phyloP scores from a whole-genome alignment of 2,888 invertebrate genomes.

The Acronicta alni region DNA sequence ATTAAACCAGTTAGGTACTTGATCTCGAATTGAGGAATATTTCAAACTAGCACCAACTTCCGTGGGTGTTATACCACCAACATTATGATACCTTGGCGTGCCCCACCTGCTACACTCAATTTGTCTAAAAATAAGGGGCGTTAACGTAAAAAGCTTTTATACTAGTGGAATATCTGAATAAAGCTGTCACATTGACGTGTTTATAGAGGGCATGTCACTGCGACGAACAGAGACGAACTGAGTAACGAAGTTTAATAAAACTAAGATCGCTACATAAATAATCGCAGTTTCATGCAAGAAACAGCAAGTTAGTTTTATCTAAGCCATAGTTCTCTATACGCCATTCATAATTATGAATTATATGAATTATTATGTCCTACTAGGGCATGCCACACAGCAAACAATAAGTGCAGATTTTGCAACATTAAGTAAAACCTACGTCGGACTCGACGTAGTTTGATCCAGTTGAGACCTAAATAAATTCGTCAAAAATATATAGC shows the following conservation, averaged over 20 bases:
- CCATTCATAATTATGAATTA: too few species aligned
- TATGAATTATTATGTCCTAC: too few species aligned
- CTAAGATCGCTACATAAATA: too few species aligned
- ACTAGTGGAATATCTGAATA: conserved; percentile 56
- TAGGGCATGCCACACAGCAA: too few species aligned
- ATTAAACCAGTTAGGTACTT: not conserved
- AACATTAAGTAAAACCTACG: too few species aligned
- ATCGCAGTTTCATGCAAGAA: too few species aligned
- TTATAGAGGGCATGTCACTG: conserved; percentile 52
- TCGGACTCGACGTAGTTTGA: too few species aligned
- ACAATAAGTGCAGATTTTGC: too few species aligned
- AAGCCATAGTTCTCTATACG: too few species aligned
- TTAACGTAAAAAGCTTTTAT: conserved; percentile 55
- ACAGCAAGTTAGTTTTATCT: too few species aligned
- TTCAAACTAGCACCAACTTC: conserved; percentile 10
- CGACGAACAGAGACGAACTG: conserved; percentile 36
- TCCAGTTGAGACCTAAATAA: too few species aligned
- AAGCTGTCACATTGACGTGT: conserved; percentile 61
- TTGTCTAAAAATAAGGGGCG: conserved; percentile 54
- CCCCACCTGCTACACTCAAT: conserved; percentile 60
- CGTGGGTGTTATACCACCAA: conserved; percentile 19
- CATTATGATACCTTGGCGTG: conserved; percentile 43
- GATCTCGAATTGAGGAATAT: conserved; percentile 9
- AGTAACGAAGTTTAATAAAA: not conserved
- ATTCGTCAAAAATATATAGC: too few species aligned